Evolutionary conservation across 2,888 invertebrate genomes (phyloP).

Genomic region (Flabesymbios commensalis): DNA sequence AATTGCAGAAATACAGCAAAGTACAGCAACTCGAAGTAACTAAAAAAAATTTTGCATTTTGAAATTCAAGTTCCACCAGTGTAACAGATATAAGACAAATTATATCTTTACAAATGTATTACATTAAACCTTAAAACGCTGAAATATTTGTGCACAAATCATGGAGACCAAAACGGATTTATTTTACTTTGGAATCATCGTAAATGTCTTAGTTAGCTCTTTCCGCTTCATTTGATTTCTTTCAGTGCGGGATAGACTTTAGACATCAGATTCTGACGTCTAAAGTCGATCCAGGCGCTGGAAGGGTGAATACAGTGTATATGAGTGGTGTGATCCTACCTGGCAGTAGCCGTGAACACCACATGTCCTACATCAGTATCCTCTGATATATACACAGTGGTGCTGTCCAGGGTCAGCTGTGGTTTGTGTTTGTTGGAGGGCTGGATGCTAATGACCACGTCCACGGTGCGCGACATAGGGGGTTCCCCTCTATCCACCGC

Average conservation of each 20-base stretch:
- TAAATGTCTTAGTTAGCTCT: no score
- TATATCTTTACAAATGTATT: no score
- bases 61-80: not conserved
- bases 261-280: no score
- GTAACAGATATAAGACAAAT: not conserved
- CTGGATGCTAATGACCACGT: constrained; percentile 16
- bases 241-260: no score
- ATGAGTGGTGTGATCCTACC: not conserved
- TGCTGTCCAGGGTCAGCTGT: constrained; percentile 34
- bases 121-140: no score
- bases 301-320: no score
- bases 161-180: no score
- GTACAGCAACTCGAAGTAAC: not conserved
- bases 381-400: constrained; percentile 45
- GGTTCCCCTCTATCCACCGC: constrained; percentile 95
- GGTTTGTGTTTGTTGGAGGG: constrained; percentile 35
- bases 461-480: constrained; percentile 67
- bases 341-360: constrained; percentile 72
- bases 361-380: constrained; percentile 72
- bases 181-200: no score
- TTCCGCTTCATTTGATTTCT: no score
- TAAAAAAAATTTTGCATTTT: not conserved
- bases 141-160: no score
- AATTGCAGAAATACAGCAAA: no score
- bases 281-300: no score